Percentiles rank a stretch among this genome's conserved stretches.
Conservation (phyloP, 2,797 vertebrate genomes). For the Xenentodon cancila region DNA sequence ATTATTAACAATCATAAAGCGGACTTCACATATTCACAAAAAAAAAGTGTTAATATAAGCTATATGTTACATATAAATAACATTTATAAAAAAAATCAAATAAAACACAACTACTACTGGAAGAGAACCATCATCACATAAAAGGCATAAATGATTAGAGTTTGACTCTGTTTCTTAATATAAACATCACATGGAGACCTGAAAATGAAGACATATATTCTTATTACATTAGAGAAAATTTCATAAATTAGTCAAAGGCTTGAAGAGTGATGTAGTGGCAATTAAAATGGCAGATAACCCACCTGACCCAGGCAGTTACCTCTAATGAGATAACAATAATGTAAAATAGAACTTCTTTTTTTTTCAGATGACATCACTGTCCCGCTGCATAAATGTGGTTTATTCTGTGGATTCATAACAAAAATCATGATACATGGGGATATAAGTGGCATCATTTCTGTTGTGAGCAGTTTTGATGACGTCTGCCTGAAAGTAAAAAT, state of each 20-base stretch:
- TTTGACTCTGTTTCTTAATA: conserved; percentile 34
- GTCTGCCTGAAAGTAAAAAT: too few relatives aligned
- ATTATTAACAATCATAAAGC: neutral
- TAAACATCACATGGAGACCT: conserved; percentile 25
- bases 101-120: neutral
- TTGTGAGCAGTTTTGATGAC: too few relatives aligned
- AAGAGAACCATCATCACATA: neutral
- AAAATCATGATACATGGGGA: conserved; percentile 8
- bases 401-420: conserved; percentile 24
- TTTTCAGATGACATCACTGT: conserved; percentile 31
- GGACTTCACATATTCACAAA: too few relatives aligned
- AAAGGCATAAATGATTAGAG: conserved; percentile 10
- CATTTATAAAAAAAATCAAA: neutral
- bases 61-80: too few relatives aligned
- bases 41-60: too few relatives aligned
- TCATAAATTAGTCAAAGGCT: conserved; percentile 41
- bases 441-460: neutral
- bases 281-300: conserved; percentile 66
- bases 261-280: conserved; percentile 53
- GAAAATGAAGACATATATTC: conserved; percentile 37
- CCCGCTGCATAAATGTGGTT: conserved; percentile 18
- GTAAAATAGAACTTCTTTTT: conserved; percentile 22
- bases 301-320: conserved; percentile 59
- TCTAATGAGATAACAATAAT: conserved; percentile 58
- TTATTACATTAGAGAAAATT: conserved; percentile 42